Evolutionary conservation across 2,113 vertebrate genomes (phyloP).

Genomic region (Phoenicopterus ruber): DNA sequence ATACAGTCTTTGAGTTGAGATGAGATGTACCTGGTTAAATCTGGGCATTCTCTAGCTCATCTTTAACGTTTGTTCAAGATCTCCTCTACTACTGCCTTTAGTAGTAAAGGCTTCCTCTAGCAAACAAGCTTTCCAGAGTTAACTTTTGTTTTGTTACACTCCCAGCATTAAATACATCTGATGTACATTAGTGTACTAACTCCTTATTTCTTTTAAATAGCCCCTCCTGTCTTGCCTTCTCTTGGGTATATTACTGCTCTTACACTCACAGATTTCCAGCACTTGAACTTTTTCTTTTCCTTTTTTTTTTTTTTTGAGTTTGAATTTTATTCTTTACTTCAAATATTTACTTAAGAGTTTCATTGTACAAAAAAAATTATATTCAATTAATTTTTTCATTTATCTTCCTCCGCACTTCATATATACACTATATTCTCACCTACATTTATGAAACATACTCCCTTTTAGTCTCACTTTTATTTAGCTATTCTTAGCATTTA

Average conservation of each 20-base stretch:
- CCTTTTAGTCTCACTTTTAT: background rate
- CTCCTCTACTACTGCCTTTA: background rate
- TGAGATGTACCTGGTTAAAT: background rate
- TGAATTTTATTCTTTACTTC: slow-evolving; percentile 42
- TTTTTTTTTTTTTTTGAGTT: background rate
- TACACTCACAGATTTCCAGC: background rate
- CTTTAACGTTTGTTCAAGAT: background rate
- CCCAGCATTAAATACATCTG: background rate
- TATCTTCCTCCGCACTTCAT: background rate
- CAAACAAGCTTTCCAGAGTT: background rate
- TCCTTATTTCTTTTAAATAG: background rate
- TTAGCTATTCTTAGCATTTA: background rate
- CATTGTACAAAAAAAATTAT: background rate
- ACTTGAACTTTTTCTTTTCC: slow-evolving; percentile 2
- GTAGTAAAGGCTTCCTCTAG: background rate
- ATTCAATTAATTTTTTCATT: background rate
- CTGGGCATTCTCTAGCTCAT: background rate
- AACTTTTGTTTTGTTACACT: background rate
- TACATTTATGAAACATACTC: background rate
- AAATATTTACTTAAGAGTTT: slow-evolving; percentile 32
- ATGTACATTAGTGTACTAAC: background rate
- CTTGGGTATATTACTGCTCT: background rate
- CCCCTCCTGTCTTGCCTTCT: background rate
- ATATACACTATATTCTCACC: background rate
- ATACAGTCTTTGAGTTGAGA: background rate